phyloP scores from a whole-genome alignment of 2,113 vertebrate genomes.

The Platichthys flesus region DNA sequence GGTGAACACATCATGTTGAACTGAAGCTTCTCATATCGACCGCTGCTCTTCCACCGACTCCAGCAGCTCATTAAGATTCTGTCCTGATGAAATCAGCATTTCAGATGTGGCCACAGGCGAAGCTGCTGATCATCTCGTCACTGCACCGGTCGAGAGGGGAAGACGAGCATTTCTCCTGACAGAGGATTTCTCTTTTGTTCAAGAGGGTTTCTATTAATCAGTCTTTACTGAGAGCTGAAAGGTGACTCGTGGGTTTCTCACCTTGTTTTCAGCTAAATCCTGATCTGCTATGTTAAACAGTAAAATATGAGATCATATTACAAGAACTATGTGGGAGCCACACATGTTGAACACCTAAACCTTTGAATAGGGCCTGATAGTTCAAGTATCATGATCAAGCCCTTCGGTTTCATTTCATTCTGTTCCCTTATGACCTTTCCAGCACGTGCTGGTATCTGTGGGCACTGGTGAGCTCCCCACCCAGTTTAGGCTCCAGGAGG shows the following conservation, averaged over 20 bases:
- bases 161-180: background rate
- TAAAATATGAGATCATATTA: background rate
- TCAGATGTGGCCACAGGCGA: background rate
- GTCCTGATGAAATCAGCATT: conserved; percentile 21
- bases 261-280: background rate
- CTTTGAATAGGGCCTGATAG: background rate
- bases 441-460: too few species aligned
- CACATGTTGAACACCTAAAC: background rate
- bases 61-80: conserved; percentile 36
- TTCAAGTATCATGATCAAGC: too few species aligned
- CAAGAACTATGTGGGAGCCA: background rate
- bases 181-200: background rate
- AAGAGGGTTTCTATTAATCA: background rate
- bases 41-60: background rate
- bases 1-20: conserved; percentile 30
- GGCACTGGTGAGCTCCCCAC: too few species aligned
- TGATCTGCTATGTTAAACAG: background rate
- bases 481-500: too few species aligned
- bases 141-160: background rate
- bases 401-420: background rate
- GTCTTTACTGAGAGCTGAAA: background rate
- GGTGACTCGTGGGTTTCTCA: background rate
- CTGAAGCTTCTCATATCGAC: conserved; percentile 1
- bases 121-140: background rate
- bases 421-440: too few species aligned